Conservation (phyloP, 2,797 vertebrate genomes). For the Octomys mimax region DNA sequence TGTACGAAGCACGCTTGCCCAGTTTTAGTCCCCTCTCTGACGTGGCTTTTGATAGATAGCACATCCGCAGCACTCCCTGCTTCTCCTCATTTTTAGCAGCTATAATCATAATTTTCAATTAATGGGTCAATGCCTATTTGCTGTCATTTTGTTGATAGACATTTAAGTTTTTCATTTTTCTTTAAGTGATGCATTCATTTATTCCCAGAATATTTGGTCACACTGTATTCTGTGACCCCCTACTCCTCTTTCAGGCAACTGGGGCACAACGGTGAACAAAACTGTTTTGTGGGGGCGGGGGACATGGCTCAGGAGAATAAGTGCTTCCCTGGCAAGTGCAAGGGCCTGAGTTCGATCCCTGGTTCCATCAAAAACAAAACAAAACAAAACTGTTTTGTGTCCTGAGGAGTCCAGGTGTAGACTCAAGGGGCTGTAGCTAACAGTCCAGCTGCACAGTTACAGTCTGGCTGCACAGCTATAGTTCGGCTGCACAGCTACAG, state of each 20-base stretch:
- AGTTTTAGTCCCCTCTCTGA: neutral
- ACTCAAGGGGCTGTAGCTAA: no score
- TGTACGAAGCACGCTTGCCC: neutral
- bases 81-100: neutral
- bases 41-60: neutral
- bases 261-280: neutral
- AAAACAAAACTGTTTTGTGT: no score
- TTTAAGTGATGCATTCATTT: neutral
- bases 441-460: no score
- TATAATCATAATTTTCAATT: neutral
- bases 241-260: neutral
- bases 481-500: no score
- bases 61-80: neutral
- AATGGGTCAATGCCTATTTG: neutral
- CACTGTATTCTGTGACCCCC: rapidly evolving
- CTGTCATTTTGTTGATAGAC: neutral
- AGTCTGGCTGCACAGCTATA: no score
- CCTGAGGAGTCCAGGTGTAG: neutral
- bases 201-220: neutral
- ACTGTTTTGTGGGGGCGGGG: no score
- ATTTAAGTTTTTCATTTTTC: neutral
- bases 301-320: no score
- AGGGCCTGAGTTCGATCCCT: no score
- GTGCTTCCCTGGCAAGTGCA: no score
- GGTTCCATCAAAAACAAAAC: no score